Conservation (phyloP, 2,797 vertebrate genomes). For the Nothura maculosa region DNA sequence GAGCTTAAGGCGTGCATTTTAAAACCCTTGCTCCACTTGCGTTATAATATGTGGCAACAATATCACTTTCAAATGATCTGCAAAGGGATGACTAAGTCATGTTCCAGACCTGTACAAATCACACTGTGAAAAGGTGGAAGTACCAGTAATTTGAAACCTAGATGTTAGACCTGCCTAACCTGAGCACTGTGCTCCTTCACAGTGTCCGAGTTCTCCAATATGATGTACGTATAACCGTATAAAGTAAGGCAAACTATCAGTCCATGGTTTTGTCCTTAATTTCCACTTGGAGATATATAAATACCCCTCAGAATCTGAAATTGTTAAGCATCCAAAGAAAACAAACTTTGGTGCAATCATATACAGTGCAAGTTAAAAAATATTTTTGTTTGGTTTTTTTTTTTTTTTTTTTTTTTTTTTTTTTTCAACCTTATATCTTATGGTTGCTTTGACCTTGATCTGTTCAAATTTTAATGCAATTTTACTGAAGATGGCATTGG, state of each 20-base stretch:
- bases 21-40: neutral
- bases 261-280: neutral
- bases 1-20: neutral
- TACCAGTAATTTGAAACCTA: neutral
- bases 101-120: neutral
- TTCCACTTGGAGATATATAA: neutral
- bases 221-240: neutral
- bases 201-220: constrained; percentile 18
- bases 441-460: neutral
- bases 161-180: neutral
- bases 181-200: neutral
- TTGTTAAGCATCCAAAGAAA: neutral
- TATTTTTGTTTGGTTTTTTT: no score
- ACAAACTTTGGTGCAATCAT: neutral
- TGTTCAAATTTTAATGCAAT: neutral
- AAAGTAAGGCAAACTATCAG: neutral
- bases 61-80: neutral
- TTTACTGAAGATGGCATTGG: neutral
- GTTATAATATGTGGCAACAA: neutral
- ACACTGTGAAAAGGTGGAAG: neutral
- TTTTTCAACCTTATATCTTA: neutral
- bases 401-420: no score
- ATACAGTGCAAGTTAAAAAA: neutral
- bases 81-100: neutral
- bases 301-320: neutral